Base-by-base conservation (phyloP, 2,888 invertebrate species). In the Pimpla rufipes region DNA sequence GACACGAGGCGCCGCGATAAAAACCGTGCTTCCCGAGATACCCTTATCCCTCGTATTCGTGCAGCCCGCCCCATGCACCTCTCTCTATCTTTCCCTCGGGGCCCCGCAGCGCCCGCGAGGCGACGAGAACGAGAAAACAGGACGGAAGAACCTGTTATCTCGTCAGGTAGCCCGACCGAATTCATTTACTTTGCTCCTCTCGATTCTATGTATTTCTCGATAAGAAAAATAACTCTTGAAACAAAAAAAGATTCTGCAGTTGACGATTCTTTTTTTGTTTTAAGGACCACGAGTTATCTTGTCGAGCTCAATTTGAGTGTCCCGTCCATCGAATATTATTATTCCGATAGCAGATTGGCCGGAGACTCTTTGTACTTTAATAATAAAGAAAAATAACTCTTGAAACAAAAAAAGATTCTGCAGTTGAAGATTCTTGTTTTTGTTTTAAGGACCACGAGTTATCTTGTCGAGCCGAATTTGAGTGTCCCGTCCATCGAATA, bases 1-100 rank as follows among this genome's bases (percentile, higher is more conserved):
- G 89, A 89, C 89, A 88, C 87, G 88, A 85, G 85, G 83, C 87
- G 90, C 88, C 71, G 70, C 74, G 85, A 85, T 85, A 84, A 84
- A 84, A 91, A 90, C 87, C 86, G 83, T 80, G 83, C 87, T 87
- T 89, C 85, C 87, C 86, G 87, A 90, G 90, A 90, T 90, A 90
- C 87, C 86, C 85, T 88, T 89, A 87, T 89, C 88, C 88, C 68
- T 81, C 78, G 81, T 37, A 79, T 81, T 81, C 75, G 79, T 83
- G 76, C 79, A n/a, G 73, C 62, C 55, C 23, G 55, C 42, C 67
- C 13, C 18, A 47, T 66, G 13, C 37, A 11, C 23, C 73, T 71
- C 50, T 79, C 66, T 37, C 59, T n/a, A n/a, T 67, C 52, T 64
- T 37, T 40, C 37, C 18, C 40, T 59, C 29, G 21, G 57, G 5